Conservation (phyloP, 2,113 vertebrate genomes). For the Carassius gibelio region DNA sequence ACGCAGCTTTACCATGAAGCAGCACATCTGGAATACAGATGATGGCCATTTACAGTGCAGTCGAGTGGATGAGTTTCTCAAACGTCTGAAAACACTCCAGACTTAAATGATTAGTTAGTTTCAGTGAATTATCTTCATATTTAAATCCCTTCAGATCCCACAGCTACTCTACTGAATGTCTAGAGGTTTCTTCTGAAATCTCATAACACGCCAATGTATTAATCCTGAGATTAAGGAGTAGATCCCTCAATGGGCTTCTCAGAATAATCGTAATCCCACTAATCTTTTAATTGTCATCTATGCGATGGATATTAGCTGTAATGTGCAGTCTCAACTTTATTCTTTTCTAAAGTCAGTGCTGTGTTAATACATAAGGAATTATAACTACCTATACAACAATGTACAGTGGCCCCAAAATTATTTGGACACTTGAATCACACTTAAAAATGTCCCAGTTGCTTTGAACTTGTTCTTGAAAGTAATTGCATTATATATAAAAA, state of each 20-base stretch:
- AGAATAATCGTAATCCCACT: background rate
- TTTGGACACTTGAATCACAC: too few relatives aligned
- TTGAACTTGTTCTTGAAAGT: too few relatives aligned
- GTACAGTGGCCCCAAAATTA: too few relatives aligned
- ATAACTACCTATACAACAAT: too few relatives aligned
- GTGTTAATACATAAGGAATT: background rate
- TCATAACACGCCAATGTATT: background rate
- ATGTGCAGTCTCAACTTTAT: background rate
- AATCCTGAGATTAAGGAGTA: slow-evolving; percentile 22
- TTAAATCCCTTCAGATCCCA: background rate
- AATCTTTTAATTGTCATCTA: background rate
- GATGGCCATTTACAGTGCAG: background rate
- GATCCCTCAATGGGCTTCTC: background rate
- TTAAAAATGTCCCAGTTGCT: too few relatives aligned
- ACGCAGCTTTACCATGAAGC: background rate
- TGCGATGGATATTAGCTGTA: background rate
- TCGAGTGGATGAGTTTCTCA: background rate
- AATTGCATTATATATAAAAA: too few relatives aligned
- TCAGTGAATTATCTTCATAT: background rate
- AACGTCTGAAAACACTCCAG: background rate
- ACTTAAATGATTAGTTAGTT: background rate
- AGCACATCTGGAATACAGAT: slow-evolving; percentile 11
- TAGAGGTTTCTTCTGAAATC: background rate
- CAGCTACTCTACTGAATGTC: background rate
- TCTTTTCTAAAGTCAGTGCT: background rate